Evolutionary conservation across 2,113 vertebrate genomes (phyloP).

Genomic region (Nymphicus hollandicus): DNA sequence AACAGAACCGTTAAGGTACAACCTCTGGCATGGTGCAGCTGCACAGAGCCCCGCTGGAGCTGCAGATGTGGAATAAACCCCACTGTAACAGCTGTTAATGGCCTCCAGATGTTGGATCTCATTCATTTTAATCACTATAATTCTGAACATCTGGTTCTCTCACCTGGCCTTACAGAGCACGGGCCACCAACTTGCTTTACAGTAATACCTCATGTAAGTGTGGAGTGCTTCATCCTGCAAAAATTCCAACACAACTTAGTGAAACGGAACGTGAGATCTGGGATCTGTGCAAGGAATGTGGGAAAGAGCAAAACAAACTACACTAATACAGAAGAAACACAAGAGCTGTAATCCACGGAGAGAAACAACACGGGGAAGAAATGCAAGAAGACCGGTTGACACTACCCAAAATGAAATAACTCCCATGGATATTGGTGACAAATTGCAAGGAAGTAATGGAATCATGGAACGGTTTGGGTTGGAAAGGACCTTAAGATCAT

Average conservation of each 20-base stretch:
- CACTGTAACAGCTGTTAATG: not conserved
- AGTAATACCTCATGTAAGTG: not conserved
- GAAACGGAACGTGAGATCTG: not conserved
- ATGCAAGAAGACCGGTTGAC: fast-evolving
- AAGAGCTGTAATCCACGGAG: not conserved
- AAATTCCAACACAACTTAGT: not conserved
- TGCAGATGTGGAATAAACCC: not conserved
- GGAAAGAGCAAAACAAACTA: not conserved
- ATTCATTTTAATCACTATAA: not conserved
- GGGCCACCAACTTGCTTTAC: not conserved
- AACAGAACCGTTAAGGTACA: constrained; percentile 68
- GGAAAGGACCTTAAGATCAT: not conserved
- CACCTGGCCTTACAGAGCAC: not conserved
- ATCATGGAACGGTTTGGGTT: not conserved
- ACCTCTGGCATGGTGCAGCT: fast-evolving
- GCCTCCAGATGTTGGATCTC: not conserved
- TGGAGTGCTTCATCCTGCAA: not conserved
- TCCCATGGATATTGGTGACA: no score
- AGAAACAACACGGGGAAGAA: not conserved
- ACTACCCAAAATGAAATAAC: not conserved
- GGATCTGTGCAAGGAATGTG: not conserved
- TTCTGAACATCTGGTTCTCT: not conserved
- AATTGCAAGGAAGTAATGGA: not conserved
- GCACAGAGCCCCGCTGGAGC: not conserved
- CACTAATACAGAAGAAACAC: not conserved